Evolutionary conservation across 2,797 vertebrate genomes (phyloP), one percentile per base, ranked within the genome.

Genomic region (Allobates femoralis): DNA sequence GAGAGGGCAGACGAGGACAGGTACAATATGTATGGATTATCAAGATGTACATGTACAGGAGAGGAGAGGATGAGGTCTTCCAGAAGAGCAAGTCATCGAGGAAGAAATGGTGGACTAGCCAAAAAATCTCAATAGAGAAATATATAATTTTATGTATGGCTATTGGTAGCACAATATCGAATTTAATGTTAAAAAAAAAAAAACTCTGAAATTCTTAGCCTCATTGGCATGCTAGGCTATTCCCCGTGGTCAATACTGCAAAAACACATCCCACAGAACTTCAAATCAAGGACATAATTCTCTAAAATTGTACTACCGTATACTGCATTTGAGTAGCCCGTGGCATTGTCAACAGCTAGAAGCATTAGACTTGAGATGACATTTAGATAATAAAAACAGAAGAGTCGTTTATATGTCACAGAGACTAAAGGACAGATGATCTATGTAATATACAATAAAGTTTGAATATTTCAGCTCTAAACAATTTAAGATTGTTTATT

Each of bases 361-460:
- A 32, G 62, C 60, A 69, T 32, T 51, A 37, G 18, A 81, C n/a
- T 46, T n/a, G 62, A 69, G 30, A 79, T 66, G 18, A 69, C 46
- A 67, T 81, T 66, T 32, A 16, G 56, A 79, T 41, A 15, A 58
- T 46, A 8, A 62, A 79, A 60, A 79, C 26, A 79, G 77, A 60
- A 79, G 21, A 60, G n/a, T 14, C 14, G 11, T 71, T 71, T 71
- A 71, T 69, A 37, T 41, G 34, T 41, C 67, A 69, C 30, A 41
- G 19, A 71, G 67, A 41, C 34, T 41, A 71, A n/a, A 71, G 34
- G 37, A 71, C 34, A 71, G 11, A 28, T 16, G 21, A 34, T 41
- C 21, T 41, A 71, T 46, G 34, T 34, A 71, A 69, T 37, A 34
- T 11, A 19, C 7, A 18, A 30, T 32, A 37, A 67, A 67, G 1